Percentiles rank a stretch among this genome's conserved stretches.
phyloP scores from a whole-genome alignment of 2,113 vertebrate genomes.

The Peromyscus californicus region DNA sequence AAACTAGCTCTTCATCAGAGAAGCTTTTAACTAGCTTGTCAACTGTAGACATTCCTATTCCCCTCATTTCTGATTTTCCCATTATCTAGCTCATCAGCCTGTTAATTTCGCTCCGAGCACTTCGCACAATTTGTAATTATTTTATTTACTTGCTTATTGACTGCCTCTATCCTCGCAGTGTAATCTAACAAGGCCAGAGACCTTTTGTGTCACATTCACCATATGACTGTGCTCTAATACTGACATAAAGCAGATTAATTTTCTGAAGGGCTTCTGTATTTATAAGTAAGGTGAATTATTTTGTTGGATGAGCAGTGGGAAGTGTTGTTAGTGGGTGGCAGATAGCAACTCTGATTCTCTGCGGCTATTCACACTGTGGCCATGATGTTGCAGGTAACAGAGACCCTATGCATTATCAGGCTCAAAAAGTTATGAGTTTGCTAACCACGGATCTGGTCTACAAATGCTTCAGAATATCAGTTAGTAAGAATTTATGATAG shows the following conservation, averaged over 20 bases:
- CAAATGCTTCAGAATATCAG: neutral
- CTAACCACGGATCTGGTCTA: neutral
- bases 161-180: neutral
- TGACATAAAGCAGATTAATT: conserved; percentile 35
- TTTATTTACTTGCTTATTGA: conserved; percentile 55
- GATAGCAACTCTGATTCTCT: conserved; percentile 10
- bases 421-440: neutral
- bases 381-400: neutral
- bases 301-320: conserved; percentile 15
- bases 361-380: neutral
- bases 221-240: neutral
- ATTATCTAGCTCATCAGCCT: conserved; percentile 32
- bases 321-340: neutral
- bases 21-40: neutral
- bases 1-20: conserved; percentile 15
- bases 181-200: conserved; percentile 8
- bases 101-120: conserved; percentile 19
- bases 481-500: conserved; percentile 7
- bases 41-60: neutral
- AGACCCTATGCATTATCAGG: neutral
- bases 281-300: conserved; percentile 55
- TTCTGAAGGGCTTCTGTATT: conserved; percentile 38
- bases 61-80: neutral
- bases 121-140: neutral
- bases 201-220: conserved; percentile 18